Base-by-base conservation (phyloP, 2,797 vertebrate species). In the Champsocephalus gunnari region DNA sequence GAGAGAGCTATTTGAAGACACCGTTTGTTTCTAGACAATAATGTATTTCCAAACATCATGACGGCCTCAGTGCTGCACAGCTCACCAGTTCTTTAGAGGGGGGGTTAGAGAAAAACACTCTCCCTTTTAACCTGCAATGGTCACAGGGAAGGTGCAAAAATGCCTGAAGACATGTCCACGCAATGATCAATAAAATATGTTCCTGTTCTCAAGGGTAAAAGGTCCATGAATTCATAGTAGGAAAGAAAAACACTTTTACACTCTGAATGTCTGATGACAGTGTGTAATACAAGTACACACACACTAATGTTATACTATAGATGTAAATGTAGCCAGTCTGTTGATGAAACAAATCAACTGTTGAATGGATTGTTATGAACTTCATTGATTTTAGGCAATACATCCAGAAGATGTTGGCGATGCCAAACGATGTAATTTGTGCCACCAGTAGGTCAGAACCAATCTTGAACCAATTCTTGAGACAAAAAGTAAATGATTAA, bases 181-280 rank as follows among this genome's bases (percentile, higher is more conserved):
- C 51, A 56, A 71, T 73, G 87, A 92, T 94, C 89, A 93, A 93
- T 94, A 90, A 94, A 92, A 89, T 77, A 92, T 90, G 71, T 83
- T 76, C 73, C 73, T 70, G 72, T 82, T 88, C 86, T 87, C 83
- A 75, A 12, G 12, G 41, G 16, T 12, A 56, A 51, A 72, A 65
- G 24, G 51, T 71, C 24, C 21, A 13, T 50, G 19, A 54, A 51
- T 41, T 59, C 19, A 73, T 3, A 12, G 16, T 21, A 5, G 60
- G 7, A 53, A 14, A 54, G 24, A 59, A 60, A 28, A 54, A 45
- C 8, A 38, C 5, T n/a, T 34, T n/a, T 9, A 50, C n/a, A 54
- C 19, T 48, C 5, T 57, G 12, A 45, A 44, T 32, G 34, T 21
- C n/a, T 71, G 45, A 71, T 43, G 34, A 43, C 34, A 62, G 24